Evolutionary conservation across 1,140 invertebrate species (phyloP).

Genomic region (Chelonus insularis): DNA sequence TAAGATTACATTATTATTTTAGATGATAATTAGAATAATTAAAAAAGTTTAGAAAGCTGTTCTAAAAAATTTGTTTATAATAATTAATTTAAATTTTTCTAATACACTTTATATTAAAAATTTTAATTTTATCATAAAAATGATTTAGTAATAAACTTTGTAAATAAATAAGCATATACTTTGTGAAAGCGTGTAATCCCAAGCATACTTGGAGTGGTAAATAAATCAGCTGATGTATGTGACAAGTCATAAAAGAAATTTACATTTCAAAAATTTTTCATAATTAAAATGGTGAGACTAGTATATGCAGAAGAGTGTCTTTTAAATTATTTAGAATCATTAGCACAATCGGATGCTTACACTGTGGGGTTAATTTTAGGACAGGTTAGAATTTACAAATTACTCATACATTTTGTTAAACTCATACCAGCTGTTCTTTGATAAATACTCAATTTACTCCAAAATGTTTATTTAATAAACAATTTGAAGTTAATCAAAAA

Average conservation of each 20-base stretch:
- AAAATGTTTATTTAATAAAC: not conserved
- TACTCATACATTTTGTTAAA: constrained; percentile 10
- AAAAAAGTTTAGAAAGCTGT: no score
- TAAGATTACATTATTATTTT: no score
- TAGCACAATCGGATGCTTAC: constrained; percentile 58
- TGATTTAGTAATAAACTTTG: no score
- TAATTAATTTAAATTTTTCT: no score
- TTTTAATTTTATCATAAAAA: no score
- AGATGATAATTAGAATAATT: no score
- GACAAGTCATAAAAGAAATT: not conserved
- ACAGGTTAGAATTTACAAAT: constrained; percentile 60
- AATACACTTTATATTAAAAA: no score
- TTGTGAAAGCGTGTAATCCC: not conserved
- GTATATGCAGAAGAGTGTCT: constrained; percentile 55
- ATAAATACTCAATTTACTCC: not conserved
- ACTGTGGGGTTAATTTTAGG: constrained; percentile 70
- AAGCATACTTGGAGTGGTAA: not conserved
- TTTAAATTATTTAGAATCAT: constrained; percentile 55
- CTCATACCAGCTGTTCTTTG: constrained; percentile 18
- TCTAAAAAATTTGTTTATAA: no score
- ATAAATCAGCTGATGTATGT: constrained; percentile 26
- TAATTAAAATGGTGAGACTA: constrained; percentile 58
- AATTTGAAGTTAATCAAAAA: not conserved
- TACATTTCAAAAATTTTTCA: not conserved
- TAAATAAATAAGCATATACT: not conserved